A percentile compares a stretch with the other conserved stretches of the same genome.
Conservation (phyloP, 2,888 invertebrate species). For the Tetheella fluctuosa region DNA sequence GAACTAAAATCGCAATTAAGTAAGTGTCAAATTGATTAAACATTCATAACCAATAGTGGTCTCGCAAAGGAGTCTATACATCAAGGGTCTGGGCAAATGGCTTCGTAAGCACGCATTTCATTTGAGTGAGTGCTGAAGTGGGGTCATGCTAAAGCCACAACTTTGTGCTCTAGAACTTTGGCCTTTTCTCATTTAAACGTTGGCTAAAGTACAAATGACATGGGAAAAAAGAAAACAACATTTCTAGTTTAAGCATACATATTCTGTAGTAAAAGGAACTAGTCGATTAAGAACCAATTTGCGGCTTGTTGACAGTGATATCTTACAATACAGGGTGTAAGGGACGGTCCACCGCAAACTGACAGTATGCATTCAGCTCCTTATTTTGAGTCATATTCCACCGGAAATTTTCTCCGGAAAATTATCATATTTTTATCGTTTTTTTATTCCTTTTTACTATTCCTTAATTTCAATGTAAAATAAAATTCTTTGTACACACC, state of each 20-base stretch:
- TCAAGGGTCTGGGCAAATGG: slow-evolving; percentile 38
- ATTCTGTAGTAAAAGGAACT: slow-evolving; percentile 29
- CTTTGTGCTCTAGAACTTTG: slow-evolving; percentile 37
- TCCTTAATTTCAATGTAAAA: too few relatives aligned
- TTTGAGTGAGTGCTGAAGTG: slow-evolving; percentile 52
- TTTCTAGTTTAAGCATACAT: slow-evolving; percentile 14
- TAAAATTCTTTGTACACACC: too few relatives aligned
- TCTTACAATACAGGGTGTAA: neutral
- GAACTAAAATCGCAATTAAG: too few relatives aligned
- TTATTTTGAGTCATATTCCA: too few relatives aligned
- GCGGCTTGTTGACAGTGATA: neutral
- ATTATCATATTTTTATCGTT: too few relatives aligned
- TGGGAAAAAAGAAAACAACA: slow-evolving; percentile 31
- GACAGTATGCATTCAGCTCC: too few relatives aligned
- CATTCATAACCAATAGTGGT: slow-evolving; percentile 38
- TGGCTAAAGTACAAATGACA: slow-evolving; percentile 24
- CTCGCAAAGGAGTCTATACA: slow-evolving; percentile 32
- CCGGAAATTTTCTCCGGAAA: too few relatives aligned
- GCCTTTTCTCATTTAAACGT: slow-evolving; percentile 41
- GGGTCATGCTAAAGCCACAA: slow-evolving; percentile 39
- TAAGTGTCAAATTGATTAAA: slow-evolving; percentile 29
- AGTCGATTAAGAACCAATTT: neutral
- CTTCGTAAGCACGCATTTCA: slow-evolving; percentile 51
- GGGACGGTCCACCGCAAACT: too few relatives aligned
- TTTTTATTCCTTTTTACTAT: too few relatives aligned